phyloP scores from a whole-genome alignment of 1,140 invertebrate genomes.

The Orchesella cincta region DNA sequence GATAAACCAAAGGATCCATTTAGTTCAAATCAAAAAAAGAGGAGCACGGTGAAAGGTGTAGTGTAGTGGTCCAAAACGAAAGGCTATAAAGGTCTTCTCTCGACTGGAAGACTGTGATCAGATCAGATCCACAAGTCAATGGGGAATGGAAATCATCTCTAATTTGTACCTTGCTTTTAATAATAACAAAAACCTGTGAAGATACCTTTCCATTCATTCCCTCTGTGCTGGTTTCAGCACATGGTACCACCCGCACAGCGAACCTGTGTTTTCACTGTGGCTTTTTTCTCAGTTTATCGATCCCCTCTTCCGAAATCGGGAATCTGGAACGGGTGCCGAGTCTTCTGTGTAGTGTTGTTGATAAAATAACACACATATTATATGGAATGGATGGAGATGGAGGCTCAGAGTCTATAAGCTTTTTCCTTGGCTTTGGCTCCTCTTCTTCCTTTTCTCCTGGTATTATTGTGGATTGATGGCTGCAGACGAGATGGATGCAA shows the following conservation, averaged over 20 bases:
- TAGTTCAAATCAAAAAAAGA: too few species aligned
- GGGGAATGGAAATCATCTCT: not conserved
- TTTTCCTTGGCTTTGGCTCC: too few species aligned
- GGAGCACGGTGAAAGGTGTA: too few species aligned
- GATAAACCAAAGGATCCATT: not conserved
- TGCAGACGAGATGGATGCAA: too few species aligned
- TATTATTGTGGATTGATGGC: too few species aligned
- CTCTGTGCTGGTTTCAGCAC: not conserved
- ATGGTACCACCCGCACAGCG: constrained; percentile 18
- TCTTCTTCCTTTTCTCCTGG: too few species aligned
- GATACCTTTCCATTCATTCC: not conserved
- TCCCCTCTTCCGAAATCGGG: not conserved
- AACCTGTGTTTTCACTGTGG: constrained; percentile 5
- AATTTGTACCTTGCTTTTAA: constrained; percentile 17
- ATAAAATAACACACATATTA: too few species aligned
- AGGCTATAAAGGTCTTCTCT: not conserved
- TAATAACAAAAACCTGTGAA: not conserved
- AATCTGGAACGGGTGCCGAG: constrained; percentile 14
- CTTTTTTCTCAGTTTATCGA: constrained; percentile 19
- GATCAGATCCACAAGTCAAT: constrained; percentile 16
- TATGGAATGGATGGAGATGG: too few species aligned
- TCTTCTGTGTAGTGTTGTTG: not conserved
- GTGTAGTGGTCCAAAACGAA: not conserved
- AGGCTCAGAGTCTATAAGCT: too few species aligned
- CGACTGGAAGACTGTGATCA: not conserved